Base-by-base conservation (phyloP, 2,888 invertebrate species). In the Trilocha varians region DNA sequence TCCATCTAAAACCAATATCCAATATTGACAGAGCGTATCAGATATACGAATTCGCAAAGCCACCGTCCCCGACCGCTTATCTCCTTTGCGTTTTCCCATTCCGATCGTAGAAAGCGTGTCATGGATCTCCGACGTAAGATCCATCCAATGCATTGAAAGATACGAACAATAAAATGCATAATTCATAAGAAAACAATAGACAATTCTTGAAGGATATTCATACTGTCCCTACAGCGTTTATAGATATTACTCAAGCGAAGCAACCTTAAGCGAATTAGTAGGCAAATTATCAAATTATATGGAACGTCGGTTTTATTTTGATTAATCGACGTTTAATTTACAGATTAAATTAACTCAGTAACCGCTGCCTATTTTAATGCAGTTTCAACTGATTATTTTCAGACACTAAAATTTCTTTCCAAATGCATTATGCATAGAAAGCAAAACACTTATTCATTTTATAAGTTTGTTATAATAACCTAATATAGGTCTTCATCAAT, bases 61-160 rank as follows among this genome's bases (percentile, higher is more conserved):
- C n/a, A 25, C 15, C 8, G 25, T n/a, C 35, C 25, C 40, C 34
- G 17, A 39, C 34, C 33, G 34, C 37, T 37, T 16, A 37, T 34
- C 37, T 38, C n/a, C 16, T 36, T 36, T 16, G 16, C n/a, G 16
- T 15, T 36, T 36, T 36, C 36, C 54, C 50, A 55, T 67, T 59
- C 60, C 59, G 61, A 58, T 59, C 50, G 64, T 70, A 75, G 77
- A 76, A 75, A 76, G 75, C 73, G 76, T 76, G 75, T 75, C 76
- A 76, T 63, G 67, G 62, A 57, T 59, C 61, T 62, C 62, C 64
- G 52, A 50, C 56, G 62, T 53, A 55, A 58, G 59, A 59, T 62
- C 61, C 53, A 49, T n/a, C n/a, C n/a, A n/a, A n/a, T n/a, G n/a
- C n/a, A n/a, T n/a, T n/a, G n/a, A n/a, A n/a, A n/a, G n/a, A n/a